A percentile compares a stretch with the other conserved stretches of the same genome.
Evolutionary conservation across 2,888 invertebrate species (phyloP).

Genomic region (Aporophyla lueneburgensis): DNA sequence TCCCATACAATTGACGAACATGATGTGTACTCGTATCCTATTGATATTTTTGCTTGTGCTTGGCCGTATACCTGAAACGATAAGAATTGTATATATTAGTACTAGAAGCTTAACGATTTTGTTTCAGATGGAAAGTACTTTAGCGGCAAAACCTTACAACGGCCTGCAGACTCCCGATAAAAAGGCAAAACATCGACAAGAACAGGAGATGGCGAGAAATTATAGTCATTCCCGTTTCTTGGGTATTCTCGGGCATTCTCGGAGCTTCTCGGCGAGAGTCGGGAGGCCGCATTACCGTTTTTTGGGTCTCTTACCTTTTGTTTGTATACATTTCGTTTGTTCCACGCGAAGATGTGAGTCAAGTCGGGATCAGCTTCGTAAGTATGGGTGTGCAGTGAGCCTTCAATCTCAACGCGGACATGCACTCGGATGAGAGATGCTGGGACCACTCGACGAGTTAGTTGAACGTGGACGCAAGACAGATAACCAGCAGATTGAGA

Average conservation of each 20-base stretch:
- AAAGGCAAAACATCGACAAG: neutral
- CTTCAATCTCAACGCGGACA: conserved; percentile 97
- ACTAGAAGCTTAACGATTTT: neutral
- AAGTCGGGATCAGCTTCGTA: conserved; percentile 99
- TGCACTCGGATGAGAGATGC: conserved; percentile 96
- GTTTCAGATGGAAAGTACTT: neutral
- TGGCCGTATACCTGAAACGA: conserved; percentile 93
- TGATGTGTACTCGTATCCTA: conserved; percentile 98
- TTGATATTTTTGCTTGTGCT: conserved; percentile 96
- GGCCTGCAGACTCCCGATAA: neutral
- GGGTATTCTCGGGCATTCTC: too few relatives aligned
- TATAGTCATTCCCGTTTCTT: neutral
- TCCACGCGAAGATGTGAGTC: conserved; percentile 99
- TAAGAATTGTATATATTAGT: neutral
- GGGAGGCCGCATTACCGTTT: neutral
- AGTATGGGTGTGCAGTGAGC: conserved; percentile 96
- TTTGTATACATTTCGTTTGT: conserved; percentile 98
- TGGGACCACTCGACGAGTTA: conserved; percentile 95
- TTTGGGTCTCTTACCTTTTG: conserved; percentile 93
- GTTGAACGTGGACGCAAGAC: conserved; percentile 97
- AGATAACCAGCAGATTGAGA: conserved; percentile 98
- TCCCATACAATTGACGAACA: conserved; percentile 98
- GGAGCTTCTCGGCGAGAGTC: neutral
- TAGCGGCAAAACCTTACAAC: neutral
- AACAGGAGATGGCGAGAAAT: neutral